phyloP scores from a whole-genome alignment of 1,140 invertebrate species.

The Drosophila pseudoananassae region DNA sequence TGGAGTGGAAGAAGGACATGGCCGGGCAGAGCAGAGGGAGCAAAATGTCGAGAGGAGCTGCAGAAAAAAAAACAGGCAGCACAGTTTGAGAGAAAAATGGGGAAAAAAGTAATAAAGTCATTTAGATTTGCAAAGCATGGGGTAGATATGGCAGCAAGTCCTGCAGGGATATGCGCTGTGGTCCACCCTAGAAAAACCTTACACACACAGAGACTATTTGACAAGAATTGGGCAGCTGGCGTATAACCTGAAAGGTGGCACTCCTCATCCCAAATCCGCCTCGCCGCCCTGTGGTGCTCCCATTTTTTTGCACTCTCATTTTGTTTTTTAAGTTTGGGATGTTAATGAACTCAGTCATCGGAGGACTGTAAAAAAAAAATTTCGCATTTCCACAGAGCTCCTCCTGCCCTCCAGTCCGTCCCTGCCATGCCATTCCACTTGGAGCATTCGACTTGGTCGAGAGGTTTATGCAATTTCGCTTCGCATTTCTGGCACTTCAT shows the following conservation, averaged over 20 bases:
- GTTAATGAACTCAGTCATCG: conserved; percentile 74
- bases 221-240: conserved; percentile 50
- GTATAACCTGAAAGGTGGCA: conserved; percentile 42
- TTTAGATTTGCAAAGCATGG: conserved; percentile 78
- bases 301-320: conserved; percentile 32
- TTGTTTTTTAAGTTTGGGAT: conserved; percentile 56
- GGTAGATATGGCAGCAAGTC: conserved; percentile 72
- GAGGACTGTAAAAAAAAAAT: conserved; percentile 52
- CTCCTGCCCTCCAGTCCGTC: neutral
- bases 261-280: neutral
- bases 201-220: conserved; percentile 42
- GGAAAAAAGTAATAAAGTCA: conserved; percentile 80
- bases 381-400: conserved; percentile 11
- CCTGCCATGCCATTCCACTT: conserved; percentile 5
- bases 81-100: conserved; percentile 40
- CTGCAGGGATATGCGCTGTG: conserved; percentile 24
- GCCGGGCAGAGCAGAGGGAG: conserved; percentile 15
- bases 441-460: conserved; percentile 51
- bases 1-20: conserved; percentile 49
- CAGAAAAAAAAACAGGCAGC: conserved; percentile 11
- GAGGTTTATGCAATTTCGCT: conserved; percentile 80
- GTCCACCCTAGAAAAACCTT: conserved; percentile 21
- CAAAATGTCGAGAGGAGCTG: conserved; percentile 46
- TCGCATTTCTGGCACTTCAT: conserved; percentile 80
- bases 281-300: neutral